These are phyloP conservation scores for Leptodactylus fallax DNA, from an alignment of 2,797 vertebrate species.

Conservation along the genomic window DNA sequence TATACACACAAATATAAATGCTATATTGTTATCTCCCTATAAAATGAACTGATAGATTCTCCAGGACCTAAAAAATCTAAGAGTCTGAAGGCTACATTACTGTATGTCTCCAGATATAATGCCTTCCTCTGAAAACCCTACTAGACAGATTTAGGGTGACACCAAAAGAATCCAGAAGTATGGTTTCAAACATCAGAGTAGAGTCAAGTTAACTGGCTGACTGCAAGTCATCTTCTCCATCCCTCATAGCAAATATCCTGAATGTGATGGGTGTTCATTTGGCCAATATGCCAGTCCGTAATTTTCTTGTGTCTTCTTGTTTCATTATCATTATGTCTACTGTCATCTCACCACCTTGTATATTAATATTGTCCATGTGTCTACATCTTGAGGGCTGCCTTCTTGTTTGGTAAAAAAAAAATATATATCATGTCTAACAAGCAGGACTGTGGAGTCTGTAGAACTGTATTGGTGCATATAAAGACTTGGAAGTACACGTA, in stretches of 20 bases:
- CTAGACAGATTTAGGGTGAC: not conserved
- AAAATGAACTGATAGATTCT: slow-evolving; percentile 25
- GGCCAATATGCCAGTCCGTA: not conserved
- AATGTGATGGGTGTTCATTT: not conserved
- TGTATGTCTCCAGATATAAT: not conserved
- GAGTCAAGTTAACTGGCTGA: not conserved
- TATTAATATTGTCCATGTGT: not conserved
- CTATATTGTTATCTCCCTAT: slow-evolving; percentile 9
- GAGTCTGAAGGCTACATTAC: not conserved
- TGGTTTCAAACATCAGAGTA: not conserved
- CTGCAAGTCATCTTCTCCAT: not conserved
- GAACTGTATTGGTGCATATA: not conserved
- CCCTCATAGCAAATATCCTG: not conserved
- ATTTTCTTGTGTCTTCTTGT: not conserved
- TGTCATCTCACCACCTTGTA: not conserved
- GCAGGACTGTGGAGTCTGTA: not conserved
- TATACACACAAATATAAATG: slow-evolving; percentile 36
- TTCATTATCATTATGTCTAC: not conserved
- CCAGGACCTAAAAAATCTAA: not conserved
- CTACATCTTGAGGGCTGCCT: not conserved
- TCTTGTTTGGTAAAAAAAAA: not conserved
- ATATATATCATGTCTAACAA: not conserved
- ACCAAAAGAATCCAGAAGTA: not conserved
- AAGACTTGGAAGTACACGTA: not conserved
- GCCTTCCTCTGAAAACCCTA: not conserved